Conservation (phyloP, 2,797 vertebrate genomes). For the Tenualosa thibaudeaui region DNA sequence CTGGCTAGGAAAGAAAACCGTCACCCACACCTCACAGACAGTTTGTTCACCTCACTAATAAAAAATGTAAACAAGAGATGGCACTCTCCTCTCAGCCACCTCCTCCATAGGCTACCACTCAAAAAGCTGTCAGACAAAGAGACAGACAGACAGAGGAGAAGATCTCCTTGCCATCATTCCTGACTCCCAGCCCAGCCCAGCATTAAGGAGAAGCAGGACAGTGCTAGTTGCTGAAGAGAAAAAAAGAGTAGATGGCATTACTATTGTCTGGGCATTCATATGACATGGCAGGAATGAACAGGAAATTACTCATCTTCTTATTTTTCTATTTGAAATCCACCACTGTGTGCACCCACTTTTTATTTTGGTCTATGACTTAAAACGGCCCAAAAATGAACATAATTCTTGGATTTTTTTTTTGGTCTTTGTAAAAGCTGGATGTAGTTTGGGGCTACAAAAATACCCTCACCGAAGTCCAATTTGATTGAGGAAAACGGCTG, state of each 20-base stretch:
- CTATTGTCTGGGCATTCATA: not conserved
- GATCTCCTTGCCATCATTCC: not conserved
- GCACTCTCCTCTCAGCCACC: conserved; percentile 53
- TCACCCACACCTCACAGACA: conserved; percentile 59
- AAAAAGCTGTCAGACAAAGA: conserved; percentile 33
- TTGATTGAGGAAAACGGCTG: not conserved
- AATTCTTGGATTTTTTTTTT: not conserved
- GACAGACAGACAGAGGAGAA: not conserved
- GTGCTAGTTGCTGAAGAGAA: not conserved
- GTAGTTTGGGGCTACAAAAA: not conserved
- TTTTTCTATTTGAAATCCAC: not conserved
- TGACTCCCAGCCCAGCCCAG: not conserved
- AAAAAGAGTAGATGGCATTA: not conserved
- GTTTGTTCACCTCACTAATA: conserved; percentile 44
- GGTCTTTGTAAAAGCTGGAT: not conserved
- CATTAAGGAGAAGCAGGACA: not conserved
- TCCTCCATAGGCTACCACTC: conserved; percentile 23
- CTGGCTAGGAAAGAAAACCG: conserved; percentile 63
- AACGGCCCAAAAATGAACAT: not conserved
- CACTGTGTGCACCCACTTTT: not conserved
- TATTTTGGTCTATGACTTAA: not conserved
- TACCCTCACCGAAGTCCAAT: not conserved
- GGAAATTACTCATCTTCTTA: conserved; percentile 45
- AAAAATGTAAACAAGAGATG: conserved; percentile 45
- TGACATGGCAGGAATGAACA: conserved; percentile 35